phyloP scores from a whole-genome alignment of 2,888 invertebrate species.

The Gnatocerus cornutus region DNA sequence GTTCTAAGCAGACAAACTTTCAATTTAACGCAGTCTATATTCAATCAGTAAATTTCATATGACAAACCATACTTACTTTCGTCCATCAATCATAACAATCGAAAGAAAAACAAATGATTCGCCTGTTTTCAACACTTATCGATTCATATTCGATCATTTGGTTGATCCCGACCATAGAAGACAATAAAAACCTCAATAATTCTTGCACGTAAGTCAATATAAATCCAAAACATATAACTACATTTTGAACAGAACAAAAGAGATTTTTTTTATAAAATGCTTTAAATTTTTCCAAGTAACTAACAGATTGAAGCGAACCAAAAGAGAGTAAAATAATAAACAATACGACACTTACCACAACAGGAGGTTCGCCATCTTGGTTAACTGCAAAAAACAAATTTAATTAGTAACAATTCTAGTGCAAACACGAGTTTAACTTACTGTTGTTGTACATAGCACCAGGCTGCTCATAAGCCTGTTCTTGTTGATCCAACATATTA shows the following conservation, averaged over 20 bases:
- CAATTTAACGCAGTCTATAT: no score
- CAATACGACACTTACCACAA: constrained; percentile 32
- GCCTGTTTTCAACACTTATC: no score
- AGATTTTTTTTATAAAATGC: neutral
- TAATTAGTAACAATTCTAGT: neutral
- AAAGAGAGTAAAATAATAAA: constrained; percentile 6
- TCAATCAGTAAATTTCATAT: no score
- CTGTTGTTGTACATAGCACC: constrained; percentile 45
- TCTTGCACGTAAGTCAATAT: constrained; percentile 35
- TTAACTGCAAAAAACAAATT: constrained; percentile 31
- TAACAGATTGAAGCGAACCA: neutral
- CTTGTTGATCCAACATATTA: constrained; percentile 81
- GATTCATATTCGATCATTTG: no score
- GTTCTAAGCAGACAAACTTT: no score
- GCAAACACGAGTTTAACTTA: constrained; percentile 33
- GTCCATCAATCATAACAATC: no score
- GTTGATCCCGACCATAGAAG: no score
- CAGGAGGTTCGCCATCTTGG: constrained; percentile 19
- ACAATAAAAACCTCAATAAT: no score
- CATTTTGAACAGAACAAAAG: constrained; percentile 43
- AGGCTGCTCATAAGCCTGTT: constrained; percentile 71
- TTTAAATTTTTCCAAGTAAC: neutral
- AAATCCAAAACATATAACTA: constrained; percentile 41
- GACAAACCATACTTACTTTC: no score
- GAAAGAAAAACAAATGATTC: no score